Conservation (phyloP, 1,140 invertebrate genomes). For the Drosophila cardini region DNA sequence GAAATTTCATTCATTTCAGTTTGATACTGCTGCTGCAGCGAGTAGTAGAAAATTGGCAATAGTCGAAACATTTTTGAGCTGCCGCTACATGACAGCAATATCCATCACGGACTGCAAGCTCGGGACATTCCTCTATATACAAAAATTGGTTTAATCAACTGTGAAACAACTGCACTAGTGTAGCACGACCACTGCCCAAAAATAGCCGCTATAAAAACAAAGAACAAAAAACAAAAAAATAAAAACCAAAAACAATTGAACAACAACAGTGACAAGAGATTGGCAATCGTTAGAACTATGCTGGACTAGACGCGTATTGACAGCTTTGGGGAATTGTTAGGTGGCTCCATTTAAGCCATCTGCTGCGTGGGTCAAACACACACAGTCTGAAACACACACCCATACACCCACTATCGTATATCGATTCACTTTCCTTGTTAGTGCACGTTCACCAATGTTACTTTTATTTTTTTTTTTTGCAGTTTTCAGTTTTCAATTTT, state of each 20-base stretch:
- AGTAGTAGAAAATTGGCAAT: conserved; percentile 68
- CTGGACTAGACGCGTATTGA: conserved; percentile 46
- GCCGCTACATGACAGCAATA: conserved; percentile 75
- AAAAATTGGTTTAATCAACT: conserved; percentile 84
- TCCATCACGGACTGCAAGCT: conserved; percentile 73
- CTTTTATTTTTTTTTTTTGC: conserved; percentile 15
- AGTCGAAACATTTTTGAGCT: conserved; percentile 53
- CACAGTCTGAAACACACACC: conserved; percentile 4
- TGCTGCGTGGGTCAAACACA: conserved; percentile 59
- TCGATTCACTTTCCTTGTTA: conserved; percentile 76
- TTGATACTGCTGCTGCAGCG: conserved; percentile 3
- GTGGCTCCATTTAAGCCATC: conserved; percentile 36
- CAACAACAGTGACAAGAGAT: conserved; percentile 55
- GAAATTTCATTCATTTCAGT: conserved; percentile 75
- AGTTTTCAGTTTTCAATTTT: conserved; percentile 36
- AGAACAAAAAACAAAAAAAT: conserved; percentile 27
- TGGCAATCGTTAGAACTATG: conserved; percentile 60
- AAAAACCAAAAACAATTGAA: conserved; percentile 26
- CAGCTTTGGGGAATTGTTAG: conserved; percentile 21
- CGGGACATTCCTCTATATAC: conserved; percentile 58
- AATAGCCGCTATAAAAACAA: conserved; percentile 46
- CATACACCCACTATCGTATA: conserved; percentile 17
- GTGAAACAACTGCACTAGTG: conserved; percentile 76
- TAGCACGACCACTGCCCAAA: conserved; percentile 46
- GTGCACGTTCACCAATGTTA: conserved; percentile 67